Percentiles rank a stretch among this genome's conserved stretches.
These are phyloP conservation scores for Neoascia interrupta DNA, from an alignment of 2,888 invertebrate species.

Conservation along the genomic window DNA sequence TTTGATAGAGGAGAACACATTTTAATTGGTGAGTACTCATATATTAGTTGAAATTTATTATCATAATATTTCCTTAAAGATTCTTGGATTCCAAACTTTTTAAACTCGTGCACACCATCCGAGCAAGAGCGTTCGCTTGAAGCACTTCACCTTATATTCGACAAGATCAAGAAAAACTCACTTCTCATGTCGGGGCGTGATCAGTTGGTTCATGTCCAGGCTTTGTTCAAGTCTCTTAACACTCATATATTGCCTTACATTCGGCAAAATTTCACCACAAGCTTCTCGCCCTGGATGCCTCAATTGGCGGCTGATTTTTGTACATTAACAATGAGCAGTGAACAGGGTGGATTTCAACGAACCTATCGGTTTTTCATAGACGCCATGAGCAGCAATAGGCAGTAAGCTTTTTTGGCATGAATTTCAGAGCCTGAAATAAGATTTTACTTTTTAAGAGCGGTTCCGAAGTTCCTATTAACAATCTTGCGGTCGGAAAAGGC, in stretches of 20 bases:
- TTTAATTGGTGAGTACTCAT: slow-evolving; percentile 72
- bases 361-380: slow-evolving; percentile 74
- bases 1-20: slow-evolving; percentile 76
- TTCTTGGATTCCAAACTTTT: slow-evolving; percentile 77
- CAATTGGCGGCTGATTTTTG: slow-evolving; percentile 77
- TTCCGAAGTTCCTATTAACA: slow-evolving; percentile 73
- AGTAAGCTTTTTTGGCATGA: slow-evolving; percentile 70
- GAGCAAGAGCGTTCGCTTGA: slow-evolving; percentile 78
- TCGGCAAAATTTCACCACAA: slow-evolving; percentile 74
- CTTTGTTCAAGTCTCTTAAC: slow-evolving; percentile 74
- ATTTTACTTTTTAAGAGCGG: slow-evolving; percentile 69
- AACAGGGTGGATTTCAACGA: slow-evolving; percentile 72
- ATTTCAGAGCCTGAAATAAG: too few species aligned
- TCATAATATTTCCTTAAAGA: slow-evolving; percentile 69
- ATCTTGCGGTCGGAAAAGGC: slow-evolving; percentile 72
- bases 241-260: slow-evolving; percentile 76
- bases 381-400: slow-evolving; percentile 73
- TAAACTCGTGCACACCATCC: slow-evolving; percentile 74
- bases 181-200: slow-evolving; percentile 43
- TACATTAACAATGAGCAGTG: slow-evolving; percentile 64
- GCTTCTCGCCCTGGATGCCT: slow-evolving; percentile 76
- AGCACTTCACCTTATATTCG: slow-evolving; percentile 75
- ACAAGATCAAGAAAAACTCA: slow-evolving; percentile 70
- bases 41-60: too few species aligned
- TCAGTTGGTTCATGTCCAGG: slow-evolving; percentile 34